phyloP scores from a whole-genome alignment of 2,888 invertebrate genomes.

The Drosophila rellima region DNA sequence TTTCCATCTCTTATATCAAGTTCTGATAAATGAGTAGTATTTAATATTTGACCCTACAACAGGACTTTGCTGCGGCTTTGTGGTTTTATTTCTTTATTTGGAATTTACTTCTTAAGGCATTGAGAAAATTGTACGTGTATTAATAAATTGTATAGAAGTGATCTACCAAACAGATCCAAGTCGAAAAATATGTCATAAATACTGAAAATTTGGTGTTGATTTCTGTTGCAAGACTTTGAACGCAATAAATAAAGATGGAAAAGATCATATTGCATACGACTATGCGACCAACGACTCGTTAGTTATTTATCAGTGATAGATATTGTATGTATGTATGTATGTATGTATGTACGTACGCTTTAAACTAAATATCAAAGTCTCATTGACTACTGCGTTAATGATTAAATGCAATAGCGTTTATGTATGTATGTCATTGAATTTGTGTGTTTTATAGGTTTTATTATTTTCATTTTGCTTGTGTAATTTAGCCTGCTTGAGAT shows the following conservation, averaged over 20 bases:
- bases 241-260: conserved; percentile 1
- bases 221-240: not conserved
- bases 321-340: not conserved
- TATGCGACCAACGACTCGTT: not conserved
- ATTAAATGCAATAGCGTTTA: conserved; percentile 37
- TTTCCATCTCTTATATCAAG: not conserved
- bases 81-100: not conserved
- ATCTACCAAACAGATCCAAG: not conserved
- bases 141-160: not conserved
- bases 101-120: not conserved
- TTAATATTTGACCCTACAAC: not conserved
- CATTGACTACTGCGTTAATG: conserved; percentile 21
- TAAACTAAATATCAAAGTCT: conserved; percentile 12
- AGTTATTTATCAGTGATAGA: not conserved
- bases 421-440: conserved; percentile 6
- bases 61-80: not conserved
- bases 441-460: not conserved
- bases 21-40: not conserved
- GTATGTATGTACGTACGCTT: not conserved
- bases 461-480: not conserved
- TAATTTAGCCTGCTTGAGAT: conserved; percentile 43
- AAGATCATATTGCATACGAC: not conserved
- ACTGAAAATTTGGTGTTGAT: conserved; percentile 6
- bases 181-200: conserved; percentile 3
- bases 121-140: not conserved